A percentile compares a stretch with the other conserved stretches of the same genome.
phyloP scores from a whole-genome alignment of 2,888 invertebrate species.

The Lapara coniferarum region DNA sequence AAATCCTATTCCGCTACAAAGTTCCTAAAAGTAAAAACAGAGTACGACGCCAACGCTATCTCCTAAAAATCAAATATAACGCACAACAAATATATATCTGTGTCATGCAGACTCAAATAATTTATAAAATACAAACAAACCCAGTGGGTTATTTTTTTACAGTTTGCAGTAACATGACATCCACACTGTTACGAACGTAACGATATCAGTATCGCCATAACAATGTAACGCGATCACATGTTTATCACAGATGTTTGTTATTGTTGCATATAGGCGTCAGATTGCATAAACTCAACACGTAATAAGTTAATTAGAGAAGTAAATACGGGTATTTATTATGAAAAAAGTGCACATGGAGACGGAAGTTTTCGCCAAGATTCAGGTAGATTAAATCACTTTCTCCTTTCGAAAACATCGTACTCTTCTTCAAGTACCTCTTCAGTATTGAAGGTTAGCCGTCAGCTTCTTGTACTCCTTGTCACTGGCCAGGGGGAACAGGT shows the following conservation, averaged over 20 bases:
- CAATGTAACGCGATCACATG: slow-evolving; percentile 2
- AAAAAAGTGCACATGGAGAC: not conserved
- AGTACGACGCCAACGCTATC: no score
- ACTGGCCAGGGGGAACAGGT: no score
- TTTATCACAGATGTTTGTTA: slow-evolving; percentile 1
- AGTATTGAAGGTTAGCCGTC: no score
- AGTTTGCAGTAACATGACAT: slow-evolving; percentile 26
- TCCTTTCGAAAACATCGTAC: not conserved
- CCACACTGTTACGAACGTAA: slow-evolving; percentile 30
- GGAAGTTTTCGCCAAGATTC: not conserved
- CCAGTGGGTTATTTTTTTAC: not conserved
- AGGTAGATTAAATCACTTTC: not conserved
- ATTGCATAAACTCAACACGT: slow-evolving; percentile 6
- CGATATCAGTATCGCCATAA: not conserved
- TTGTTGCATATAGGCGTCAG: slow-evolving; percentile 7
- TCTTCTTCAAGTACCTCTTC: no score
- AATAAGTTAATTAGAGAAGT: not conserved
- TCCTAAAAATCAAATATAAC: no score
- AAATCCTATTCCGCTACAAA: no score
- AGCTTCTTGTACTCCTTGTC: no score
- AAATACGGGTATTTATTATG: no score
- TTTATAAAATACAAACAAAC: not conserved
- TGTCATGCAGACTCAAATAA: no score
- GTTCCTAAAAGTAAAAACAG: no score
- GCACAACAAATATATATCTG: no score